A percentile compares a stretch with the other conserved stretches of the same genome.
phyloP scores from a whole-genome alignment of 2,888 invertebrate species.

The Thera obeliscata region DNA sequence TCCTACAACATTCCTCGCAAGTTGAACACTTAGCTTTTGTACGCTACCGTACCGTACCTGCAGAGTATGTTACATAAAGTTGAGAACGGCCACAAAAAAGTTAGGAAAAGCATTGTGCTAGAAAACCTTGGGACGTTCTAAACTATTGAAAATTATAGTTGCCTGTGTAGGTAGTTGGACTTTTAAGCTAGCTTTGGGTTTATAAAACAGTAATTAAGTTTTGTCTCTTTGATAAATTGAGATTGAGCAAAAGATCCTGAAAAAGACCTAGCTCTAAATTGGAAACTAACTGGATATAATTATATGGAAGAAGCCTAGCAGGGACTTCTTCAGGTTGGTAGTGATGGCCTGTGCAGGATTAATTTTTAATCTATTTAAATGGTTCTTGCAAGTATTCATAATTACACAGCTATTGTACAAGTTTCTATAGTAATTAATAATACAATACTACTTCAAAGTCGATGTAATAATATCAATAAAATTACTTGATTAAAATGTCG shows the following conservation, averaged over 20 bases:
- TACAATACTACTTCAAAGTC: constrained; percentile 5
- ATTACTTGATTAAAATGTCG: constrained; percentile 19
- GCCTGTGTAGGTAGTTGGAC: constrained; percentile 3
- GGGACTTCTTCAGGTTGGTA: too few relatives aligned
- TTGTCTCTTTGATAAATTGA: neutral
- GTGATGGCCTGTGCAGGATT: too few relatives aligned
- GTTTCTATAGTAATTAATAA: neutral
- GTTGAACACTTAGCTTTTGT: neutral
- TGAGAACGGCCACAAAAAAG: neutral
- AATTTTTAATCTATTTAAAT: too few relatives aligned
- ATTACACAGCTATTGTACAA: too few relatives aligned
- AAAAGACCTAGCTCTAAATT: too few relatives aligned
- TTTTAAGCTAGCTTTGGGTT: neutral
- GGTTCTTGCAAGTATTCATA: too few relatives aligned
- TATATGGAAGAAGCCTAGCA: too few relatives aligned
- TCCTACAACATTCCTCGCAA: neutral
- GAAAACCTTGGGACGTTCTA: constrained; percentile 15
- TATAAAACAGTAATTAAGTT: neutral
- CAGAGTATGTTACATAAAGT: neutral
- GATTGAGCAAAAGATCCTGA: neutral
- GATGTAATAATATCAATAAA: constrained; percentile 17
- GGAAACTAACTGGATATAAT: too few relatives aligned
- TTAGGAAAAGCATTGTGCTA: constrained; percentile 11
- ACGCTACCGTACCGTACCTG: neutral
- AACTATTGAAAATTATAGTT: constrained; percentile 20